phyloP scores from a whole-genome alignment of 2,888 invertebrate genomes.

The Helicoverpa assulta region DNA sequence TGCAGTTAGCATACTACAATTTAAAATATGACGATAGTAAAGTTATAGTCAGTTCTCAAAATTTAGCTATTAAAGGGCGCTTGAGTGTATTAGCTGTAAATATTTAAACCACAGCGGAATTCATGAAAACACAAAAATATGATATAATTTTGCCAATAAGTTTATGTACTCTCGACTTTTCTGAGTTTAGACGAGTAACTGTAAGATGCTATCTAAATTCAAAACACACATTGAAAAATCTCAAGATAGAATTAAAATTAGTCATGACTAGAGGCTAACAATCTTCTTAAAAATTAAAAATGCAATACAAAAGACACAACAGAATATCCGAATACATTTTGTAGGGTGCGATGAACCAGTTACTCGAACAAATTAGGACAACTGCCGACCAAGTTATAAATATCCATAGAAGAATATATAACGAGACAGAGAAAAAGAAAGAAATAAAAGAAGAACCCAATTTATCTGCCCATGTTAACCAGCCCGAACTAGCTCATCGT shows the following conservation, averaged over 20 bases:
- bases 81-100: neutral
- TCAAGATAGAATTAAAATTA: neutral
- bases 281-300: neutral
- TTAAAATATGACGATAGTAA: too few species aligned
- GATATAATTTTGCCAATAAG: too few species aligned
- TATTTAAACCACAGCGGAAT: neutral
- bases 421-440: neutral
- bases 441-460: constrained; percentile 1
- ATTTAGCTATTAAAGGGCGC: neutral
- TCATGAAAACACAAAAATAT: too few species aligned
- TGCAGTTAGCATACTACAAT: too few species aligned
- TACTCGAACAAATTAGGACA: constrained; percentile 14
- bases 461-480: neutral
- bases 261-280: neutral
- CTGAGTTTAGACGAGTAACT: too few species aligned
- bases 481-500: constrained; percentile 1
- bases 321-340: constrained; percentile 41
- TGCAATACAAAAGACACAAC: neutral
- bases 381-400: neutral
- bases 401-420: constrained; percentile 4
- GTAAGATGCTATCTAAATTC: too few species aligned
- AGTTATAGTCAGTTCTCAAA: neutral
- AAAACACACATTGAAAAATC: too few species aligned
- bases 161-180: too few species aligned
- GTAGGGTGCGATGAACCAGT: constrained; percentile 30